Base-by-base conservation (phyloP, 2,888 invertebrate genomes). In the Agrotis puta region DNA sequence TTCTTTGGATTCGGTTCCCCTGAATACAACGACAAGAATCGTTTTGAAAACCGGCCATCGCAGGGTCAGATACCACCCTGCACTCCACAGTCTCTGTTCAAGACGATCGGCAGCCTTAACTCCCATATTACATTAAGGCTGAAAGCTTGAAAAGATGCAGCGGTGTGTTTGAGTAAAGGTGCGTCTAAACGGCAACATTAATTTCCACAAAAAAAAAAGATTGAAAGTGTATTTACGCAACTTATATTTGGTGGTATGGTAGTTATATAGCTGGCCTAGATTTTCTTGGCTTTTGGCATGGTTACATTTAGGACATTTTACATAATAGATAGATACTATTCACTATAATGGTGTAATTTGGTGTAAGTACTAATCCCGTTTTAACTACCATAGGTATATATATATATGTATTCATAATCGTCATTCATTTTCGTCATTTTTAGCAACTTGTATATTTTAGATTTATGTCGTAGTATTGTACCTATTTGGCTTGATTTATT, bases 231-330 rank as follows among this genome's bases (percentile, higher is more conserved):
- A 53, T 39, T 39, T 39, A 24, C 9, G n/a, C 33, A 33, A n/a
- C 5, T 56, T 1, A 11, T 39, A 11, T 39, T 11, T 33, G 13
- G n/a, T 56, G 27, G 33, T 33, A 20, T n/a, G n/a, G 7, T 33
- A 13, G 47, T 51, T 58, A 58, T 22, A 13, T 69, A 63, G 27
- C 27, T 43, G 64, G 59, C 61, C 65, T 59, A 64, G 11, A 71
- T 79, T 51, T 72, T 74, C 57, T 76, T 84, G 71, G 63, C 82
- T 70, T 75, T 64, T 57, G 57, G 45, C 57, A 74, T 84, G 71
- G 45, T 73, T 77, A 69, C 54, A 68, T 82, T 83, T 85, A 69
- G 70, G 48, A 64, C 83, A 77, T 66, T 79, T 61, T 59, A 45
- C 48, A 65, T 47, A 51, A 27, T 57, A 51, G 11, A 39, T 39